Conservation (phyloP, 2,113 vertebrate species). For the Myocastor coypus region DNA sequence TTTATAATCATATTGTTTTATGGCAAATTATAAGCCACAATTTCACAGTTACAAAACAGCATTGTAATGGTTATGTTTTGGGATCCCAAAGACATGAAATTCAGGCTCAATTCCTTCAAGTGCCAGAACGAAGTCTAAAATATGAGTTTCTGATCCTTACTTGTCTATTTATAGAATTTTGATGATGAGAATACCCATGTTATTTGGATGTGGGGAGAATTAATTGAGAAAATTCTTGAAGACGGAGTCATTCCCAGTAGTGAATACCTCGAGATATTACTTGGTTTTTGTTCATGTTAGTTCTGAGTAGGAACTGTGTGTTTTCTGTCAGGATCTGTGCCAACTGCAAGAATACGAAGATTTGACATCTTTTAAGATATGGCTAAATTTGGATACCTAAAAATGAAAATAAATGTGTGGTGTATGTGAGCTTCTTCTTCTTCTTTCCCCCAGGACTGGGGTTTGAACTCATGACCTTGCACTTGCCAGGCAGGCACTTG, state of each 20-base stretch:
- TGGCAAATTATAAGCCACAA: not conserved
- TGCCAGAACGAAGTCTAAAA: not conserved
- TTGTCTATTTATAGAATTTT: not conserved
- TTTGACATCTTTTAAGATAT: not conserved
- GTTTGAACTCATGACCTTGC: too few species aligned
- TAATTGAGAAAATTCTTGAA: not conserved
- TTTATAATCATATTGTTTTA: slow-evolving; percentile 19
- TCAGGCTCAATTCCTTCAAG: not conserved
- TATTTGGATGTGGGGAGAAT: not conserved
- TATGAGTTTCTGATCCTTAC: not conserved
- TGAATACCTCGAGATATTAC: not conserved
- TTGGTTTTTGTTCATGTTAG: not conserved
- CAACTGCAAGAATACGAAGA: not conserved
- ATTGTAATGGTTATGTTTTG: not conserved
- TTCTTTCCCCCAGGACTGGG: too few species aligned
- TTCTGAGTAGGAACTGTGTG: not conserved
- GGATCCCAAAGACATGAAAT: not conserved
- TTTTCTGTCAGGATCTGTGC: not conserved
- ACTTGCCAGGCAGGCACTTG: too few species aligned
- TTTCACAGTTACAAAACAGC: not conserved
- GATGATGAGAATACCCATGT: not conserved
- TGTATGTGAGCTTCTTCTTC: too few species aligned
- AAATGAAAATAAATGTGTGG: not conserved
- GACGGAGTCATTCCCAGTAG: not conserved
- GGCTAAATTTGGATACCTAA: not conserved